These are phyloP conservation scores for Struthidea cinerea DNA, from an alignment of 2,113 vertebrate genomes.

Conservation along the genomic window DNA sequence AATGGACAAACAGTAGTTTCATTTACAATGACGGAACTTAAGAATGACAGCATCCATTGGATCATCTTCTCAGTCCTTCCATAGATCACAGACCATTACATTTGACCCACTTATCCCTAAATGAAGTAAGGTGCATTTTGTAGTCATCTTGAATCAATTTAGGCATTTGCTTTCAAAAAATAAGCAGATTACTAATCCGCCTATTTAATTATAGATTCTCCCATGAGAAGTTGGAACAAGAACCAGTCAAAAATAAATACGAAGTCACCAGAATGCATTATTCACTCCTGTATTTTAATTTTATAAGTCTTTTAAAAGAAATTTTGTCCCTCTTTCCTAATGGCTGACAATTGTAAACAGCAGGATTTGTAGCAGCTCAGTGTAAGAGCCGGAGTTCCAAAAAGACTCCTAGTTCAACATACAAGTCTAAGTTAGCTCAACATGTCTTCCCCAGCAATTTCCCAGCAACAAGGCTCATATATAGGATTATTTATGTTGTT, in stretches of 20 bases:
- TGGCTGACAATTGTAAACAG: background rate
- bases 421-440: background rate
- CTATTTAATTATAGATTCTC: conserved; percentile 12
- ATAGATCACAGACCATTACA: background rate
- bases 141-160: background rate
- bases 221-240: background rate
- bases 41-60: background rate
- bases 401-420: background rate
- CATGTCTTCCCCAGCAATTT: background rate
- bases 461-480: background rate
- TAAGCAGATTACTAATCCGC: background rate
- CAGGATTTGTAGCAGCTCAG: background rate
- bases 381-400: background rate
- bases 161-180: conserved; percentile 2
- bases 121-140: background rate
- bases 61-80: background rate
- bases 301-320: background rate
- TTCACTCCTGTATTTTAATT: background rate
- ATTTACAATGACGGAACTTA: background rate
- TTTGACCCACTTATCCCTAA: background rate
- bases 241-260: background rate
- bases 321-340: background rate
- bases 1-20: background rate
- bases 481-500: background rate
- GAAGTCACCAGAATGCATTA: background rate